phyloP scores from a whole-genome alignment of 2,797 vertebrate species.

The Smutsia temminckii region DNA sequence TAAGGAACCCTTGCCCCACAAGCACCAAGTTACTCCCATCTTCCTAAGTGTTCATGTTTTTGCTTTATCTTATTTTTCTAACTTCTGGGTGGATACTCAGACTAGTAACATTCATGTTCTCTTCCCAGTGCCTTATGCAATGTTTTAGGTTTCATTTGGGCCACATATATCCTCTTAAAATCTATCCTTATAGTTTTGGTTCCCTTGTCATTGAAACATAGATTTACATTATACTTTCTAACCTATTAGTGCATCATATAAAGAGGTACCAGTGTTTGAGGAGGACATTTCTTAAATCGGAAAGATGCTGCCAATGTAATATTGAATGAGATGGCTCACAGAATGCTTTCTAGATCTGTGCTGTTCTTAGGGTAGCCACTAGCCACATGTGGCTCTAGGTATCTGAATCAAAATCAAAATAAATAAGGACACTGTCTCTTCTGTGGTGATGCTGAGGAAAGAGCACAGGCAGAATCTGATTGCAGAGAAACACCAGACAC shows the following conservation, averaged over 20 bases:
- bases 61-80: neutral
- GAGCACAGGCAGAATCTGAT: too few species aligned
- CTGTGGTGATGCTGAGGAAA: too few species aligned
- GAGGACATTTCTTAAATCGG: neutral
- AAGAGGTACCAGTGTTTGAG: neutral
- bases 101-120: neutral
- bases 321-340: neutral
- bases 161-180: neutral
- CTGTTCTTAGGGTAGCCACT: neutral
- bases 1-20: neutral
- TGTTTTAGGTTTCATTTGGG: neutral
- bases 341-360: neutral
- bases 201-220: neutral
- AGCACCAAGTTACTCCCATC: neutral
- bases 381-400: neutral
- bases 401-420: neutral
- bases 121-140: neutral
- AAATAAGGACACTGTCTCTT: too few species aligned
- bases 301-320: neutral
- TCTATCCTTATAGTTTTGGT: neutral
- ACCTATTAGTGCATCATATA: neutral
- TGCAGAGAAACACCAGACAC: too few species aligned
- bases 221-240: neutral
- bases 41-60: neutral
- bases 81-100: neutral